phyloP scores from a whole-genome alignment of 2,797 vertebrate species.

The Ibycter americanus region DNA sequence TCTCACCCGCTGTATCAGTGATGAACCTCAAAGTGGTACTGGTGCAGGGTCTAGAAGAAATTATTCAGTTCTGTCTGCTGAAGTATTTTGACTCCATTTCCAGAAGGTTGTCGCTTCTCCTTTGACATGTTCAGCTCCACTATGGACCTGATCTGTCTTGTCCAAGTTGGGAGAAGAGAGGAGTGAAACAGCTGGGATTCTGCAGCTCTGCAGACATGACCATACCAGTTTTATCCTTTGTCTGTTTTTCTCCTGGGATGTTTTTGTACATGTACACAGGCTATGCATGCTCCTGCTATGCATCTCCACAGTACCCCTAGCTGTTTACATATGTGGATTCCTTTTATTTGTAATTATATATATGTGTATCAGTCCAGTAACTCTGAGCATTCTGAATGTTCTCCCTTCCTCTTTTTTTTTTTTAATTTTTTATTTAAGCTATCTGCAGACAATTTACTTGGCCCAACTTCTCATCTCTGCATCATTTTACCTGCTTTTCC shows the following conservation, averaged over 20 bases:
- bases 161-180: background rate
- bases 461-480: background rate
- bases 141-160: background rate
- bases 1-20: background rate
- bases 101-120: background rate
- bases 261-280: background rate
- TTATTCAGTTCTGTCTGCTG: background rate
- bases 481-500: background rate
- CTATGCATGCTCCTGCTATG: background rate
- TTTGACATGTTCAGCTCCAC: background rate
- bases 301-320: background rate
- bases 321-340: background rate
- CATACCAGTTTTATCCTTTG: background rate
- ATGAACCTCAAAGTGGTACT: background rate
- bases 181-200: background rate
- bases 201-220: background rate
- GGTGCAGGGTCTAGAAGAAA: background rate
- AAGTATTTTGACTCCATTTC: background rate
- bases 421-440: no score
- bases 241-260: background rate
- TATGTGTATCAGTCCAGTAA: background rate
- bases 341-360: background rate
- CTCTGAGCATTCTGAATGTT: background rate
- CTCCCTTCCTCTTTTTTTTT: background rate
- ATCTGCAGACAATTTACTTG: background rate